Base-by-base conservation (phyloP, 2,113 vertebrate species). In the Pterocles burchelli region DNA sequence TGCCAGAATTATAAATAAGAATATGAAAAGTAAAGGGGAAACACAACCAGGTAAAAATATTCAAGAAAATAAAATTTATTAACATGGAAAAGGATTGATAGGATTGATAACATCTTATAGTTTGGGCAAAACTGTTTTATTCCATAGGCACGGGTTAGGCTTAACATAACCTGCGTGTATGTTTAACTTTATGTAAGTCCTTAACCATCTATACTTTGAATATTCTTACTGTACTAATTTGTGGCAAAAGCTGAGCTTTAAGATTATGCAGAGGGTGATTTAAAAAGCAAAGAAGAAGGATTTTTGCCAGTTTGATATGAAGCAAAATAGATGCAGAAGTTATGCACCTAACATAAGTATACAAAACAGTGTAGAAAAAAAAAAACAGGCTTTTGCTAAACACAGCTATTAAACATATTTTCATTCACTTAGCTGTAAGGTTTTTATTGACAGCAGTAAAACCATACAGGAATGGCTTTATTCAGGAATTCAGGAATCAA, bases 71-170 rank as follows among this genome's bases (percentile, higher is more conserved):
- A 34, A 66, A 49, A 25, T 46, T 49, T 43, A 68, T 33, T 87
- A 77, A 95, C 73, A 67, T 21, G 6, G 33, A 76, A 76, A 55
- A 18, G 41, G 41, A 41, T 13, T 41, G 41, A 41, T 41, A 5
- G 22, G 9, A 81, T 5, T 58, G 6, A 71, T 43, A 78, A 63
- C 15, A 52, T 34, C n/a, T 75, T 57, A 51, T 1, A 36, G 17
- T 45, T 80, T 55, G 29, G 13, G 41, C 3, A 82, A 59, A 91
- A 65, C 8, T 48, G 2, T 2, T 91, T 74, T 51, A 74, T 74
- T 75, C 34, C 29, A 34, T 3, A 55, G 11, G n/a, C 13, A 26
- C 1, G 0, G 2, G 11, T 68, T 75, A 34, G 2, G 5, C 9
- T 84, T 57, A 41, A 26, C 0, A 2, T 26, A 55, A 86, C 22